A percentile compares a stretch with the other conserved stretches of the same genome.
These are phyloP conservation scores for Cephalopterus ornatus DNA, from an alignment of 2,113 vertebrate genomes.

Conservation along the genomic window DNA sequence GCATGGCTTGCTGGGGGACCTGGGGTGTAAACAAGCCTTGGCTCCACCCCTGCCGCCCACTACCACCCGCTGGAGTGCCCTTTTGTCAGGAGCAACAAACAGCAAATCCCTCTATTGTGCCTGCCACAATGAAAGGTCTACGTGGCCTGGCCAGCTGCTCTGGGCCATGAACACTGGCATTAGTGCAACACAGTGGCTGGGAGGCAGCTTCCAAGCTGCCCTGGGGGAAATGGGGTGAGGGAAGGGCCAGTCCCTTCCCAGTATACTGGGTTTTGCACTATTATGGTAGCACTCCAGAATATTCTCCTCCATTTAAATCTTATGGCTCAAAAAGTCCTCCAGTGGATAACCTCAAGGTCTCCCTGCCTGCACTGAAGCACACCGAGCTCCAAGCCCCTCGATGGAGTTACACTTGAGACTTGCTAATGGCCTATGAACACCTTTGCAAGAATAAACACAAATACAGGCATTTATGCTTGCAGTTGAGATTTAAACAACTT, in stretches of 20 bases:
- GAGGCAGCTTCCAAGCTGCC: background rate
- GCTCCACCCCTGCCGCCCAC: background rate
- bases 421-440: background rate
- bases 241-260: background rate
- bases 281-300: background rate
- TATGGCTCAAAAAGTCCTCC: background rate
- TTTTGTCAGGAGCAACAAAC: slow-evolving; percentile 13
- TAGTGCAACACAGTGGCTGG: background rate
- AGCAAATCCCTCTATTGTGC: slow-evolving; percentile 44
- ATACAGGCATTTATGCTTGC: background rate
- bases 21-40: background rate
- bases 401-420: background rate
- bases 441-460: background rate
- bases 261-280: background rate
- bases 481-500: background rate
- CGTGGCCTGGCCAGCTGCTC: background rate
- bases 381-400: background rate
- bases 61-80: background rate
- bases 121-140: background rate
- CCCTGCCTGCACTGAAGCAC: background rate
- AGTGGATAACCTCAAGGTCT: background rate
- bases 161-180: background rate
- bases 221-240: background rate
- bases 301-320: background rate
- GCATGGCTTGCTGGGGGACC: background rate